These are phyloP conservation scores for Aplocera efformata DNA, from an alignment of 2,888 invertebrate species.

Conservation along the genomic window DNA sequence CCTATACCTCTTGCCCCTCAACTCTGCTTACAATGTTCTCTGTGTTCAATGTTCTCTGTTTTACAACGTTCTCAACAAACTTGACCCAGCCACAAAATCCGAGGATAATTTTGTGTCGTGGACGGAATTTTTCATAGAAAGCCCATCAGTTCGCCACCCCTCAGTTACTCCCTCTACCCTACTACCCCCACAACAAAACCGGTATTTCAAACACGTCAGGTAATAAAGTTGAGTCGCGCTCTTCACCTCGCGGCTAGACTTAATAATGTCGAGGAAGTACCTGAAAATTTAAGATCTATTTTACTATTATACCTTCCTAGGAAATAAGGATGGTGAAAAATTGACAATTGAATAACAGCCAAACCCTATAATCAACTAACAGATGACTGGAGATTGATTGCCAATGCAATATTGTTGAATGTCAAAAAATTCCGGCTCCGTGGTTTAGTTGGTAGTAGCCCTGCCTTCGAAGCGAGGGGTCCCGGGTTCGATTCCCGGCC, in stretches of 20 bases:
- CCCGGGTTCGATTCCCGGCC: too few relatives aligned
- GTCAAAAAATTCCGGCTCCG: too few relatives aligned
- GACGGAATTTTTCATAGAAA: constrained; percentile 12
- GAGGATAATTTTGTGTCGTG: constrained; percentile 12
- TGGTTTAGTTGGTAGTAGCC: too few relatives aligned
- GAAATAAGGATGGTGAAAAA: too few relatives aligned
- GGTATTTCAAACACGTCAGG: constrained; percentile 77
- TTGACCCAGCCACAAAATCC: constrained; percentile 9
- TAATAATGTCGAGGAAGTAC: constrained; percentile 38
- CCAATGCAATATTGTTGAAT: too few relatives aligned
- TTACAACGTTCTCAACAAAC: neutral
- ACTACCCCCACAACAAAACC: constrained; percentile 58
- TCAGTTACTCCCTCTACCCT: constrained; percentile 28
- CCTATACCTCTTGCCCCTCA: too few relatives aligned
- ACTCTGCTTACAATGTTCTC: too few relatives aligned
- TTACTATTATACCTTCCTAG: neutral
- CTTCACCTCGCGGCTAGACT: constrained; percentile 48
- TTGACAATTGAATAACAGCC: too few relatives aligned
- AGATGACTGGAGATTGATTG: too few relatives aligned
- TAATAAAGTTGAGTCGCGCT: constrained; percentile 71
- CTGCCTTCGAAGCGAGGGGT: too few relatives aligned
- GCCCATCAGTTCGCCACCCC: neutral
- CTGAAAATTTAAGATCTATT: neutral
- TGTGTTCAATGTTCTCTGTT: too few relatives aligned
- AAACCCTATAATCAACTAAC: too few relatives aligned